Evolutionary conservation across 2,113 vertebrate genomes (phyloP).

Genomic region (Oryzias celebensis): DNA sequence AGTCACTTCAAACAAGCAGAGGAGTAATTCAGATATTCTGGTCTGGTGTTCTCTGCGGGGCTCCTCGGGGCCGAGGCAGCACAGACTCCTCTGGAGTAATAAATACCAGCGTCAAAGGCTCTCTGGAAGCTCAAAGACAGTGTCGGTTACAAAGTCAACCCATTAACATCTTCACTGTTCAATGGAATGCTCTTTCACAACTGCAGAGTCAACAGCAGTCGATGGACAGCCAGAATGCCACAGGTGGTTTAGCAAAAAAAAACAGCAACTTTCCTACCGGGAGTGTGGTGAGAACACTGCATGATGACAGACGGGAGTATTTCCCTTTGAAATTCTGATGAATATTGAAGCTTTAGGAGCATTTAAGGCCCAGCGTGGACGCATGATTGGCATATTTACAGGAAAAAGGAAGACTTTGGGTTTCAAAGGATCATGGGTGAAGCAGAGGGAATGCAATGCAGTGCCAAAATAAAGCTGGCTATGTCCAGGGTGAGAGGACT

Average conservation of each 20-base stretch:
- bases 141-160: slow-evolving; percentile 72
- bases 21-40: slow-evolving; percentile 48
- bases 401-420: slow-evolving; percentile 42
- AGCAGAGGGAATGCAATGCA: slow-evolving; percentile 35
- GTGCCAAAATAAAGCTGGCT: slow-evolving; percentile 70
- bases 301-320: slow-evolving; percentile 55
- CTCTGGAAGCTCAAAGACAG: slow-evolving; percentile 50
- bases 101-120: slow-evolving; percentile 44
- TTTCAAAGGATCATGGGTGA: slow-evolving; percentile 51
- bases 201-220: slow-evolving; percentile 56
- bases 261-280: slow-evolving; percentile 29
- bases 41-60: slow-evolving; percentile 32
- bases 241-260: slow-evolving; percentile 41
- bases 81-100: slow-evolving; percentile 41
- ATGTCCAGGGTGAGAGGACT: slow-evolving; percentile 51
- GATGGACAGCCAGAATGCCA: slow-evolving; percentile 33
- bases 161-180: slow-evolving; percentile 67
- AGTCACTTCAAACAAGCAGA: slow-evolving; percentile 43
- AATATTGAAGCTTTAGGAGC: slow-evolving; percentile 43
- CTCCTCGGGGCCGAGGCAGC: slow-evolving; percentile 29
- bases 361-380: slow-evolving; percentile 22
- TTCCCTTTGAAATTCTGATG: slow-evolving; percentile 53
- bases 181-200: slow-evolving; percentile 18
- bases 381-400: slow-evolving; percentile 67
- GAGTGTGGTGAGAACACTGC: slow-evolving; percentile 40